Percentiles rank a stretch among this genome's conserved stretches.
These are phyloP conservation scores for Xestoiulus laeticollis DNA, from an alignment of 2,888 invertebrate genomes.

Conservation along the genomic window DNA sequence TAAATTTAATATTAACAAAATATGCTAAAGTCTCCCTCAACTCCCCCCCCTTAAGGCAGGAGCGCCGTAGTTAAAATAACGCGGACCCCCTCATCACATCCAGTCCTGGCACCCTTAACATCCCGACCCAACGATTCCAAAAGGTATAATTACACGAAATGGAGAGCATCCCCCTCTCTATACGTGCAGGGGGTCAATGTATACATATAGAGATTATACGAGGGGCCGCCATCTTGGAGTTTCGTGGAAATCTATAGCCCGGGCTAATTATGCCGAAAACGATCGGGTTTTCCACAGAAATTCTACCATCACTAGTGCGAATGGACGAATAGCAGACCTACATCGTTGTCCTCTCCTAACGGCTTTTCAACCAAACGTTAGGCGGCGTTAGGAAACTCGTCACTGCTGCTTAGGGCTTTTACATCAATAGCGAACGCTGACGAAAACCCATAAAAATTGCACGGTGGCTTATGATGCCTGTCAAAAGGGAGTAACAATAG, in stretches of 20 bases:
- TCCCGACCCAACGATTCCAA: not conserved
- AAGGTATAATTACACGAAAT: constrained; percentile 34
- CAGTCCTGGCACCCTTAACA: not conserved
- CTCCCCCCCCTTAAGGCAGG: constrained; percentile 1
- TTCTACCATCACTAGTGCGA: not conserved
- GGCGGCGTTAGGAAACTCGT: not conserved
- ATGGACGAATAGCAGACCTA: not conserved
- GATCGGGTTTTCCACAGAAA: not conserved
- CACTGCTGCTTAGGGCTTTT: not conserved
- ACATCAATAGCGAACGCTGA: not conserved
- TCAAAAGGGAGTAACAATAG: not conserved
- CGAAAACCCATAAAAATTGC: not conserved
- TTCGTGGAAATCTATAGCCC: not conserved
- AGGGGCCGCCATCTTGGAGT: not conserved
- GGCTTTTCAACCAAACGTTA: constrained; percentile 30
- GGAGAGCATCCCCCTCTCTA: not conserved
- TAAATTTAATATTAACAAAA: constrained; percentile 57
- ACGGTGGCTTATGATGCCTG: not conserved
- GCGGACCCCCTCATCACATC: not conserved
- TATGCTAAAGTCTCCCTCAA: constrained; percentile 53
- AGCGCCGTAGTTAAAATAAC: not conserved
- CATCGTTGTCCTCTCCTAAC: not conserved
- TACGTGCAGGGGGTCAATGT: not conserved
- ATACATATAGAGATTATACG: not conserved
- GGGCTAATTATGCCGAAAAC: constrained; percentile 39